Evolutionary conservation across 2,888 invertebrate genomes (phyloP), one percentile per base, ranked within the genome.

Genomic region (Napeogenes sylphis): DNA sequence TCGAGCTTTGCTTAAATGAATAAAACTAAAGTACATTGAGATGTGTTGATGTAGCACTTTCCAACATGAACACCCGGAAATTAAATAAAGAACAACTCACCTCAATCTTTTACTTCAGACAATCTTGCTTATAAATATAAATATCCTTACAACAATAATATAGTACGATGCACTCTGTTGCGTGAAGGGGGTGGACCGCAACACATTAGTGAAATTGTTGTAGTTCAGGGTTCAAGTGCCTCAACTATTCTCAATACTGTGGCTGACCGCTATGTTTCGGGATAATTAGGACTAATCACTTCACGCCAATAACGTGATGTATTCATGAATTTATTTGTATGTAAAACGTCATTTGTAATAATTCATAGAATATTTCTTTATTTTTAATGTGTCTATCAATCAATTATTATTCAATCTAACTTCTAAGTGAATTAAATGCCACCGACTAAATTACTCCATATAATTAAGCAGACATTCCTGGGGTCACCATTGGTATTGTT

Each of bases 401-500:
- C 21, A 21, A 21, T 21, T 21, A n/a, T n/a, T n/a, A n/a, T n/a
- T n/a, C n/a, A 21, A 21, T 21, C 21, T 21, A 21, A 21, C 21
- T 21, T 21, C 21, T 21, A 51, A 51, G 51, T 51, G 30, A 51
- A 51, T 51, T 51, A 21, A 51, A 51, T 51, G n/a, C 47, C 21
- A 47, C 47, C 6, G 47, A 51, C 51, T 51, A 51, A 51, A 30
- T 10, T 51, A 51, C 51, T 65, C 61, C 58, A 62, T 66, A 66
- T 67, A 71, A 69, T 69, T 62, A 61, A 70, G 67, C 71, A 75
- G 68, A 74, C 73, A 79, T 80, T 75, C 75, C 75, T 75, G 63
- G 80, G 81, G 73, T 70, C 67, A 69, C 80, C 79, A 64, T 65
- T 64, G 76, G 74, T 69, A 79, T 79, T 78, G 74, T 73, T 67